phyloP scores from a whole-genome alignment of 2,888 invertebrate genomes.

The Mechanitis mazaeus region DNA sequence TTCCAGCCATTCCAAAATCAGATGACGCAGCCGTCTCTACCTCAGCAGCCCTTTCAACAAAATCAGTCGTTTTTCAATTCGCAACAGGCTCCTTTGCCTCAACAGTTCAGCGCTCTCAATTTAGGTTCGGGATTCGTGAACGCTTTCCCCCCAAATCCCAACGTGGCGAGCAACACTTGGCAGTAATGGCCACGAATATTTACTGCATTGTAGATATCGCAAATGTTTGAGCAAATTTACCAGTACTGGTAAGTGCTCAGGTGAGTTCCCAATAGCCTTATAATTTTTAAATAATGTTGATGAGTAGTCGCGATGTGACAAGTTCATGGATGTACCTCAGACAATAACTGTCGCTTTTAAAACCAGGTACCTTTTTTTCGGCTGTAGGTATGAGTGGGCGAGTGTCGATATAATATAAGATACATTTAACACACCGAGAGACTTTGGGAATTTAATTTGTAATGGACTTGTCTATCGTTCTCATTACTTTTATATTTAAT shows the following conservation, averaged over 20 bases:
- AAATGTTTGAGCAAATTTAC: conserved; percentile 7
- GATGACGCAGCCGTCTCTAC: background rate
- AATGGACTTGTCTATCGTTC: background rate
- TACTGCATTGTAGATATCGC: conserved; percentile 24
- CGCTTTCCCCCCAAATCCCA: conserved; percentile 56
- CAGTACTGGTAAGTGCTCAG: conserved; percentile 7
- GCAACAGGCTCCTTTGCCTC: conserved; percentile 40
- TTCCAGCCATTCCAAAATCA: conserved; percentile 40
- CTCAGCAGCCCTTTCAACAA: conserved; percentile 42
- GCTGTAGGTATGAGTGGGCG: background rate
- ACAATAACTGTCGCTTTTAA: conserved; percentile 16
- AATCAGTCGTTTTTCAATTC: conserved; percentile 35
- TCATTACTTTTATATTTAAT: too few relatives aligned
- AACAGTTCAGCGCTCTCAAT: conserved; percentile 61
- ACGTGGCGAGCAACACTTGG: conserved; percentile 68
- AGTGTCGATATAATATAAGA: background rate
- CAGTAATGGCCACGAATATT: conserved; percentile 42
- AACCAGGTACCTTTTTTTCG: conserved; percentile 4
- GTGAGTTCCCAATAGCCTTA: conserved; percentile 15
- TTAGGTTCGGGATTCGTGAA: conserved; percentile 65
- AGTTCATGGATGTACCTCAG: conserved; percentile 12
- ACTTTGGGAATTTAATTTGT: background rate
- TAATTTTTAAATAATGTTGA: conserved; percentile 10
- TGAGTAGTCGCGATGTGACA: background rate
- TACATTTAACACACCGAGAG: conserved; percentile 7